A percentile compares a stretch with the other conserved stretches of the same genome.
phyloP scores from a whole-genome alignment of 2,888 invertebrate species.

The Buathra laborator region DNA sequence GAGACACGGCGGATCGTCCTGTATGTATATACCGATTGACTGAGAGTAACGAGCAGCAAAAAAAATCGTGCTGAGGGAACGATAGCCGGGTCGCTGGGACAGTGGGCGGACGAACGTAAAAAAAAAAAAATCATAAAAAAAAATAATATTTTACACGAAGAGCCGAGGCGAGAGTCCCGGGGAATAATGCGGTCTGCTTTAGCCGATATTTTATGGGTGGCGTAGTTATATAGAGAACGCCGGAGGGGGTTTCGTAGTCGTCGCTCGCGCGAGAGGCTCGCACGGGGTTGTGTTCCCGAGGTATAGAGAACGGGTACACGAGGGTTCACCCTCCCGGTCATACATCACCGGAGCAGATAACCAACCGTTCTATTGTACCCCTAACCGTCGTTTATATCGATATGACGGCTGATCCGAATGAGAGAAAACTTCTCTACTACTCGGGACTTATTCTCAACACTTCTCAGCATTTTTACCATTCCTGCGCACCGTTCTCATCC shows the following conservation, averaged over 20 bases:
- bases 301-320: conserved; percentile 55
- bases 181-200: conserved; percentile 73
- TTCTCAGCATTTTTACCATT: conserved; percentile 8
- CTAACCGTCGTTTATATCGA: conserved; percentile 76
- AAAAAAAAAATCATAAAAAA: conserved; percentile 36
- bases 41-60: conserved; percentile 11
- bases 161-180: conserved; percentile 54
- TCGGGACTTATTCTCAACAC: not conserved
- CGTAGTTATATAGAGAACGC: conserved; percentile 27
- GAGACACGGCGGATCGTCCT: not conserved
- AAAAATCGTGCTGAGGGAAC: not conserved
- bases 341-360: conserved; percentile 76
- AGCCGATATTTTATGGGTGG: conserved; percentile 70
- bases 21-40: conserved; percentile 2
- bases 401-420: conserved; percentile 73
- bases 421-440: conserved; percentile 45
- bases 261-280: conserved; percentile 26
- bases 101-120: not conserved
- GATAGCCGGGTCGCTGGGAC: not conserved
- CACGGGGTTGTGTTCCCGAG: conserved; percentile 37
- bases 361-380: conserved; percentile 75
- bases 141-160: conserved; percentile 70
- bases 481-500: not conserved
- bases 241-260: conserved; percentile 42
- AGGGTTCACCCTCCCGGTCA: conserved; percentile 68